These are phyloP conservation scores for Ptychodera flava DNA, from an alignment of 35 echinoderm and acorn worm genomes.

Conservation along the genomic window DNA sequence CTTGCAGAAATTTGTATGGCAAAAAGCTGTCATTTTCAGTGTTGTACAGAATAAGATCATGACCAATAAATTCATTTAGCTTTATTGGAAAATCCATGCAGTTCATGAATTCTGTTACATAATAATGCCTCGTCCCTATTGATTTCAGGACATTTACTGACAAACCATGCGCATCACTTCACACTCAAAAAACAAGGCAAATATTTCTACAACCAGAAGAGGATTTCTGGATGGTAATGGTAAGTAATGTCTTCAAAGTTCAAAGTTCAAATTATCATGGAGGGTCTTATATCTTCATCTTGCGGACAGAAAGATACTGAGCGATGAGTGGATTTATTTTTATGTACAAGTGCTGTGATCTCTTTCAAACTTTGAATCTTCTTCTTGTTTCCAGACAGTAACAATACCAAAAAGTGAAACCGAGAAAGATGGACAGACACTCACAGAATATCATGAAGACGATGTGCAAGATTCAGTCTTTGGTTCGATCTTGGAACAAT, in stretches of 20 bases:
- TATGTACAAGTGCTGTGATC: background rate
- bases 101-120: no score
- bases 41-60: no score
- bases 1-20: no score
- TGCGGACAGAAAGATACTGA: no score
- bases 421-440: conserved; percentile 75
- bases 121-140: no score
- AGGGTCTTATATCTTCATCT: no score
- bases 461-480: conserved; percentile 93
- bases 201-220: conserved; percentile 70
- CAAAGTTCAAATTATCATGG: no score
- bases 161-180: conserved; percentile 73
- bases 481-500: conserved; percentile 69
- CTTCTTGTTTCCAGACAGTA: conserved; percentile 40
- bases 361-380: background rate
- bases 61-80: no score
- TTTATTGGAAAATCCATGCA: no score
- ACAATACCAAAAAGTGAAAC: conserved; percentile 50
- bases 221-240: conserved; percentile 90
- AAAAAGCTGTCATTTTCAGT: no score
- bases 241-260: no score
- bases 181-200: conserved; percentile 95
- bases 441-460: conserved; percentile 84
- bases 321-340: no score
- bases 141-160: conserved; percentile 78